Conservation (phyloP, 1,140 invertebrate genomes). For the Anastrepha ludens region DNA sequence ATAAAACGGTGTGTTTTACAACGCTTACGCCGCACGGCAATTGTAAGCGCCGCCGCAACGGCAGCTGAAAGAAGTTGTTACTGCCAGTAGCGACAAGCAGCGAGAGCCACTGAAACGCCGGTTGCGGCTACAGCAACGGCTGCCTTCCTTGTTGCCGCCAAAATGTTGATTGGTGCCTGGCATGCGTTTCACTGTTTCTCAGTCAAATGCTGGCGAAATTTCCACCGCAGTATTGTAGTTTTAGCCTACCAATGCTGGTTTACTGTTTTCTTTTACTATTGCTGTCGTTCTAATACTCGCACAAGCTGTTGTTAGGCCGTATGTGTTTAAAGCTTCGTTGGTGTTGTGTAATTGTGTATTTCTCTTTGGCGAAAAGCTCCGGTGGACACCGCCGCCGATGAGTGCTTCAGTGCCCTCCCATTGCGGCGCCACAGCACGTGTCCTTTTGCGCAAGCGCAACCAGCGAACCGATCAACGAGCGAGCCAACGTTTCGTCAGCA, state of each 20-base stretch:
- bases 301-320: neutral
- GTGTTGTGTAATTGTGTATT: constrained; percentile 47
- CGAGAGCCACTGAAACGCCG: constrained; percentile 31
- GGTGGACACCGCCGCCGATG: constrained; percentile 59
- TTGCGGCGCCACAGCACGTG: constrained; percentile 69
- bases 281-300: constrained; percentile 20
- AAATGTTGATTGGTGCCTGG: constrained; percentile 33
- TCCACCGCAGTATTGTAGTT: neutral
- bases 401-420: constrained; percentile 65
- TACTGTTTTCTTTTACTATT: neutral
- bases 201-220: constrained; percentile 34
- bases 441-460: constrained; percentile 68
- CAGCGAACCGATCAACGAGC: neutral
- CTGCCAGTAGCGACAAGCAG: neutral
- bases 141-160: constrained; percentile 22
- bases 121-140: neutral
- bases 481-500: constrained; percentile 6
- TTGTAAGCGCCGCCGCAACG: constrained; percentile 19
- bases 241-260: neutral
- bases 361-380: constrained; percentile 49
- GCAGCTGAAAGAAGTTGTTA: constrained; percentile 2
- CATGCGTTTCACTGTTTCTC: constrained; percentile 13
- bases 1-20: constrained; percentile 44
- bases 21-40: constrained; percentile 11
- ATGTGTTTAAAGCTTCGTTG: constrained; percentile 25